A percentile compares a stretch with the other conserved stretches of the same genome.
Conservation (phyloP, 2,797 vertebrate species). For the Sebastes jordani region DNA sequence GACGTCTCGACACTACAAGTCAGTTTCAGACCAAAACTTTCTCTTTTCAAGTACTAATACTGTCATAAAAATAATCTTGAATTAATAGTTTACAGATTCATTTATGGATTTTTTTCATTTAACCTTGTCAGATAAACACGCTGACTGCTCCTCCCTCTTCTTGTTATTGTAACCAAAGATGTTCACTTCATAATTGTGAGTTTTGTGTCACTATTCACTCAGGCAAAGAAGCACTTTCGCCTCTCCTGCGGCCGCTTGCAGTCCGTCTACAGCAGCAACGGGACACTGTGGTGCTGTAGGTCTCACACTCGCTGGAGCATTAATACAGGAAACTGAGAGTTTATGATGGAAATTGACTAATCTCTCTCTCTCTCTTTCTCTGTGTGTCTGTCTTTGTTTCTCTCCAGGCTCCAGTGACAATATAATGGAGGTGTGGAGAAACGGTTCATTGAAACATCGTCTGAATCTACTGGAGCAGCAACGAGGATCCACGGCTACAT, state of each 20-base stretch:
- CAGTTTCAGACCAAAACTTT: neutral
- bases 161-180: too few relatives aligned
- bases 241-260: conserved; percentile 83
- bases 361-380: neutral
- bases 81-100: neutral
- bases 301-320: conserved; percentile 27
- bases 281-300: conserved; percentile 94
- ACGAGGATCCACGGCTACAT: conserved; percentile 44
- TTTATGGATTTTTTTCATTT: too few relatives aligned
- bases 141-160: neutral
- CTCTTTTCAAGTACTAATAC: neutral
- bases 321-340: neutral
- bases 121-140: neutral
- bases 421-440: conserved; percentile 83
- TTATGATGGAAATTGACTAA: neutral
- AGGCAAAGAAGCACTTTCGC: conserved; percentile 84
- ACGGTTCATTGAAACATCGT: conserved; percentile 68
- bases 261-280: conserved; percentile 78
- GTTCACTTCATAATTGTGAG: neutral
- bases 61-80: neutral
- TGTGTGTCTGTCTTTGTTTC: neutral
- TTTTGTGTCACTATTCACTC: neutral
- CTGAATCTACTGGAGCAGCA: conserved; percentile 78
- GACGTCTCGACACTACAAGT: conserved; percentile 87
- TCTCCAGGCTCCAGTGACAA: conserved; percentile 83